phyloP scores from a whole-genome alignment of 2,797 vertebrate species.

The Microctenopoma stevenorrisi region DNA sequence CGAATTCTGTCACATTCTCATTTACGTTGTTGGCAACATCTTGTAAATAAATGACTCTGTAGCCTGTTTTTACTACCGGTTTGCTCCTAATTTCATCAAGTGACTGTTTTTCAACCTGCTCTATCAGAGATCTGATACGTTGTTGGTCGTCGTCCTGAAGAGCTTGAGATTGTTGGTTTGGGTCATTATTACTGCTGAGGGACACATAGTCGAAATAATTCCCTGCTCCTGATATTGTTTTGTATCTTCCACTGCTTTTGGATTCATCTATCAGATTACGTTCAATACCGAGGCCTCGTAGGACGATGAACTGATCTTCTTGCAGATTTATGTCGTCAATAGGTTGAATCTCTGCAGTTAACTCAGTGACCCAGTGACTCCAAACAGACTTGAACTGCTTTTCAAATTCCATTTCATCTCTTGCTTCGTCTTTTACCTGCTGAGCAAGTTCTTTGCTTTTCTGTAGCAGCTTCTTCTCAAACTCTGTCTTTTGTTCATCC shows the following conservation, averaged over 20 bases:
- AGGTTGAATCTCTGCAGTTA: conserved; percentile 18
- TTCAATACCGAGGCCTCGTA: conserved; percentile 14
- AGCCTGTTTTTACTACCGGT: conserved; percentile 48
- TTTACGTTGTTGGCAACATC: conserved; percentile 23
- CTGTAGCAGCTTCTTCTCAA: conserved; percentile 13
- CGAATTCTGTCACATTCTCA: conserved; percentile 6
- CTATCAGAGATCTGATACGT: conserved; percentile 11
- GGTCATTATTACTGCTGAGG: too few species aligned
- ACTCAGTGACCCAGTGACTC: background rate
- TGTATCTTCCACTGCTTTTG: too few species aligned
- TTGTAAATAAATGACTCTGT: conserved; percentile 18
- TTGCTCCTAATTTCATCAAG: rapidly evolving
- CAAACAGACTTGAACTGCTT: conserved; percentile 21
- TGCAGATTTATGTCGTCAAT: conserved; percentile 17
- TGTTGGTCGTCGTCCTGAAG: conserved; percentile 1
- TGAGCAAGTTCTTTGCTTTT: conserved; percentile 49
- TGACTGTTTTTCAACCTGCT: background rate
- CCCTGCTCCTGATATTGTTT: too few species aligned
- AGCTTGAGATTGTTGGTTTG: too few species aligned
- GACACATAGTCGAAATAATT: too few species aligned
- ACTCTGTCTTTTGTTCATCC: conserved; percentile 18
- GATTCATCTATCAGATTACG: rapidly evolving
- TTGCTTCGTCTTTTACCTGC: background rate
- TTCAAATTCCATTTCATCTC: background rate
- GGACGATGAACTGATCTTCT: rapidly evolving